Conservation (phyloP, 2,888 invertebrate genomes). For the Lithophane semibrunnea region DNA sequence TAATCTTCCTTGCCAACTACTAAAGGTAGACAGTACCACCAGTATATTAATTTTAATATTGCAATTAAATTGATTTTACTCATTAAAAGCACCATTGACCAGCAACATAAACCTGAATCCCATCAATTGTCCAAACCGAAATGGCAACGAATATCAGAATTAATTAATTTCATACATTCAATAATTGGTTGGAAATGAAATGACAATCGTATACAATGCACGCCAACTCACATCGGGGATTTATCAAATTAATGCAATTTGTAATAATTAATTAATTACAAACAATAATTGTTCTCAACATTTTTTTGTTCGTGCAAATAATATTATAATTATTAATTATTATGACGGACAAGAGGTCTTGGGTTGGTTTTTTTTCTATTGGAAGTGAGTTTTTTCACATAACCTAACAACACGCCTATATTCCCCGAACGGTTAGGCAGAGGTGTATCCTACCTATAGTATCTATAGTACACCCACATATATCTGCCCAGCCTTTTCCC, state of each 20-base stretch:
- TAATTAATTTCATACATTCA: slow-evolving; percentile 59
- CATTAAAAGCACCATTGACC: slow-evolving; percentile 19
- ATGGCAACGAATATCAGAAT: slow-evolving; percentile 63
- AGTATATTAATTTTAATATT: slow-evolving; percentile 3
- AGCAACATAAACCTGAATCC: slow-evolving; percentile 19
- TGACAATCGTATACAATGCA: slow-evolving; percentile 52
- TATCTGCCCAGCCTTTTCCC: no score
- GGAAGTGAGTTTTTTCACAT: not conserved
- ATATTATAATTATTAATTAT: not conserved
- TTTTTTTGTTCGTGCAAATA: slow-evolving; percentile 30
- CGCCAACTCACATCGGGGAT: slow-evolving; percentile 40
- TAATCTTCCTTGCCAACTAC: no score
- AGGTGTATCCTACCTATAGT: no score
- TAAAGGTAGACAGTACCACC: no score
- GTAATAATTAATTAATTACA: slow-evolving; percentile 56
- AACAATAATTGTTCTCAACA: slow-evolving; percentile 9
- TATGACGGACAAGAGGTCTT: not conserved
- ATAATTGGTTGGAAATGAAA: slow-evolving; percentile 58
- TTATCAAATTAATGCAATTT: slow-evolving; percentile 67
- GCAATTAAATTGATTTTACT: slow-evolving; percentile 15
- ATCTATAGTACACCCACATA: no score
- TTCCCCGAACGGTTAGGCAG: no score
- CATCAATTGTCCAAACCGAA: slow-evolving; percentile 42
- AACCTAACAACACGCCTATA: no score
- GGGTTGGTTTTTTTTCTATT: not conserved